Evolutionary conservation across 2,888 invertebrate species (phyloP).

Genomic region (Drosophila prostipennis): DNA sequence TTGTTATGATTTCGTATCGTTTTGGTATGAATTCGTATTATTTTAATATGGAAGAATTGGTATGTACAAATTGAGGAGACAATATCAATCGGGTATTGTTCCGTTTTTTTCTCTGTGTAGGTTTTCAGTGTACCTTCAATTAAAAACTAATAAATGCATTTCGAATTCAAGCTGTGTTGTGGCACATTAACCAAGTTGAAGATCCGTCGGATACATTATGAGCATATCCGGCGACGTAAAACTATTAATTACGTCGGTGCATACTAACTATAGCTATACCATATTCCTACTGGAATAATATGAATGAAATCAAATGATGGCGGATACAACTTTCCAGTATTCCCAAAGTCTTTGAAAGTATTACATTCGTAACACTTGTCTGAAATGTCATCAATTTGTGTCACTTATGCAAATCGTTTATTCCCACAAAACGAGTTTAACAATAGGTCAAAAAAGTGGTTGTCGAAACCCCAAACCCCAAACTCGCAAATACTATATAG

Average conservation of each 20-base stretch:
- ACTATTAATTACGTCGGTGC: conserved; percentile 5
- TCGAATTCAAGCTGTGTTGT: conserved; percentile 20
- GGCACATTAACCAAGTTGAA: conserved; percentile 28
- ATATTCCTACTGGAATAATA: background rate
- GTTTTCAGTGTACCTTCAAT: conserved; percentile 5
- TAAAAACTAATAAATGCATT: conserved; percentile 21
- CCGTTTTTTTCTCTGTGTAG: too few relatives aligned
- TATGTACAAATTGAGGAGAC: too few relatives aligned
- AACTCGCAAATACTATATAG: conserved; percentile 25
- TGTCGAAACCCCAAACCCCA: conserved; percentile 2
- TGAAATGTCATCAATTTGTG: conserved; percentile 11
- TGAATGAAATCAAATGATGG: background rate
- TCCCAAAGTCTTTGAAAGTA: background rate
- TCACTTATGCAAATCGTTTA: conserved; percentile 28
- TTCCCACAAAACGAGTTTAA: conserved; percentile 31
- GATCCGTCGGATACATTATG: conserved; percentile 6
- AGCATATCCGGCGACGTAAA: conserved; percentile 13
- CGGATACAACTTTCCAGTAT: background rate
- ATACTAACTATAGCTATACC: background rate
- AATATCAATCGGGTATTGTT: too few relatives aligned
- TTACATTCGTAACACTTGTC: conserved; percentile 6
- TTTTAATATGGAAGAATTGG: too few relatives aligned
- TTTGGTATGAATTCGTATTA: too few relatives aligned
- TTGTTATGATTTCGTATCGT: too few relatives aligned
- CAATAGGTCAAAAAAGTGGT: conserved; percentile 8